Percentiles rank a stretch among this genome's conserved stretches.
Conservation (phyloP, 2,113 vertebrate species). For the Brachionichthys hirsutus region DNA sequence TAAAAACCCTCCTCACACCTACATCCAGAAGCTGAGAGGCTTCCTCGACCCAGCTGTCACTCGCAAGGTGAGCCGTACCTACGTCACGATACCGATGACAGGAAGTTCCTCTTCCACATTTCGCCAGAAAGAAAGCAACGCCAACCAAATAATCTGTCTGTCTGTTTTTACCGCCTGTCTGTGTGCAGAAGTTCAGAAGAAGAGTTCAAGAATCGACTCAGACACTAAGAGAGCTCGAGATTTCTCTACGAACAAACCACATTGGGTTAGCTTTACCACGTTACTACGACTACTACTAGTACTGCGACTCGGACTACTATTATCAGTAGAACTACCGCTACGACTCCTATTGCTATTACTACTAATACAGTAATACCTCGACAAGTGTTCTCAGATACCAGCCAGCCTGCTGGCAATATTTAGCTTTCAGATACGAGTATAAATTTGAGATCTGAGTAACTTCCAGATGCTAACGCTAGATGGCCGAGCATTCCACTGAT, state of each 20-base stretch:
- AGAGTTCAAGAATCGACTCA: slow-evolving; percentile 71
- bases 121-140: not conserved
- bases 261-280: slow-evolving; percentile 50
- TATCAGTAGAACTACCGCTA: too few species aligned
- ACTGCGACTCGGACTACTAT: too few species aligned
- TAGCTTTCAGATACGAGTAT: too few species aligned
- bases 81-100: not conserved
- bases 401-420: too few species aligned
- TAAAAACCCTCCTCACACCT: slow-evolving; percentile 94
- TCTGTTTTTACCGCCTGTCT: slow-evolving; percentile 14
- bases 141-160: not conserved
- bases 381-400: too few species aligned
- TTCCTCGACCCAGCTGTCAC: slow-evolving; percentile 91
- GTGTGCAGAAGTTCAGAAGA: slow-evolving; percentile 66
- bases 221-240: slow-evolving; percentile 67
- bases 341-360: not conserved
- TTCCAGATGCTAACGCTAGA: too few species aligned
- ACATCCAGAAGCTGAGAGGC: slow-evolving; percentile 91
- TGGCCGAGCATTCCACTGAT: too few species aligned
- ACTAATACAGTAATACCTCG: too few species aligned
- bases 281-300: not conserved
- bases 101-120: not conserved
- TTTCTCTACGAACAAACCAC: slow-evolving; percentile 71
- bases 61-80: slow-evolving; percentile 81
- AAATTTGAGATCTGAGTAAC: too few species aligned